Evolutionary conservation across 2,797 vertebrate genomes (phyloP).

Genomic region (Sebastes diploproa): DNA sequence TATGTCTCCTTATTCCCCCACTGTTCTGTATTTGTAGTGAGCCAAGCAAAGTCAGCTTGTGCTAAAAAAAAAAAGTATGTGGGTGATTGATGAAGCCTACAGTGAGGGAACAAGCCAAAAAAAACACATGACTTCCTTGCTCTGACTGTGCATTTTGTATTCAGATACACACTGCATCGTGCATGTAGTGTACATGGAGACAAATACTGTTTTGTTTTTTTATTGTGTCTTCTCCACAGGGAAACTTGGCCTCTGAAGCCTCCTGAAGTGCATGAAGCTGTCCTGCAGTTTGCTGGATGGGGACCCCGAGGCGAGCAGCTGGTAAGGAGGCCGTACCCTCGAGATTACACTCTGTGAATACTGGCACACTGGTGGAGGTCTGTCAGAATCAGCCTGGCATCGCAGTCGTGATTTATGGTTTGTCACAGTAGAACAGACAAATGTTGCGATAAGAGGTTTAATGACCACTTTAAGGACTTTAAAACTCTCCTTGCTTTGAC

Average conservation of each 20-base stretch:
- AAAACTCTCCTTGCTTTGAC: conserved; percentile 34
- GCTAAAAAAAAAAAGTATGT: conserved; percentile 39
- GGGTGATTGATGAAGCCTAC: conserved; percentile 66
- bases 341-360: conserved; percentile 19
- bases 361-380: conserved; percentile 9
- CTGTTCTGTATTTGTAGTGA: conserved; percentile 45
- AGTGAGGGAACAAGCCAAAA: conserved; percentile 20
- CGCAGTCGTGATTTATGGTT: conserved; percentile 2
- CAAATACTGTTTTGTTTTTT: neutral
- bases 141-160: conserved; percentile 29
- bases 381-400: conserved; percentile 6
- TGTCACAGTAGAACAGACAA: conserved; percentile 12
- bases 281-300: conserved; percentile 96
- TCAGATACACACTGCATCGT: neutral
- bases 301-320: conserved; percentile 94
- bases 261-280: conserved; percentile 90
- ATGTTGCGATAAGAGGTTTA: conserved; percentile 18
- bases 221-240: conserved; percentile 72
- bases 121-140: conserved; percentile 1
- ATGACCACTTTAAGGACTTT: conserved; percentile 9
- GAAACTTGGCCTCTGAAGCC: conserved; percentile 91
- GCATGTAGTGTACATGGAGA: neutral
- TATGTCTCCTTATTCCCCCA: conserved; percentile 49
- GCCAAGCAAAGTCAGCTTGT: conserved; percentile 49
- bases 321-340: conserved; percentile 82